Conservation (phyloP, 2,113 vertebrate species). For the Lophotis ruficrista region DNA sequence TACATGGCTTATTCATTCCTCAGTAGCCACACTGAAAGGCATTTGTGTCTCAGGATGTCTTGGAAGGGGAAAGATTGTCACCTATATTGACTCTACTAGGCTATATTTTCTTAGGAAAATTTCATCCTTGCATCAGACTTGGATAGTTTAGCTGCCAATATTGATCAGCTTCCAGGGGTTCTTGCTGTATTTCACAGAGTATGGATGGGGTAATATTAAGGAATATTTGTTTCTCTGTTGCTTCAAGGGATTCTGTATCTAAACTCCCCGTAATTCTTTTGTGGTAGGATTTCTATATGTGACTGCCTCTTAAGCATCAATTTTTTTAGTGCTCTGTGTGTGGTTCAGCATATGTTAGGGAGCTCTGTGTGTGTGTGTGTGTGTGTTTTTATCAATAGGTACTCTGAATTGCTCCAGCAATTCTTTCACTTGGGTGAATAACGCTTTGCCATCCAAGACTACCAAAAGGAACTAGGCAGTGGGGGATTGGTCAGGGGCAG, state of each 20-base stretch:
- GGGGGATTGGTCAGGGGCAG: neutral
- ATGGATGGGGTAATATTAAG: neutral
- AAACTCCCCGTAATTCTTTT: neutral
- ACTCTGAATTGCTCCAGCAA: neutral
- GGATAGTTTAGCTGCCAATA: neutral
- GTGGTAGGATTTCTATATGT: neutral
- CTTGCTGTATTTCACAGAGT: neutral
- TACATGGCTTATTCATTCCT: neutral
- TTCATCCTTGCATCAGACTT: neutral
- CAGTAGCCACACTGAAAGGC: neutral
- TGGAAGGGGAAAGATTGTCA: neutral
- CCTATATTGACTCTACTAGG: neutral
- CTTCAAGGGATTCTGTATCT: neutral
- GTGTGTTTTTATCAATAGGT: neutral
- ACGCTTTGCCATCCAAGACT: neutral
- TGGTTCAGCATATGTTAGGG: neutral
- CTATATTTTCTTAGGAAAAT: neutral
- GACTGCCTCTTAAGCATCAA: neutral
- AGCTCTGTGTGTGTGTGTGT: neutral
- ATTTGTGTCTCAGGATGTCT: neutral
- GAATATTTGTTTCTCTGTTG: neutral
- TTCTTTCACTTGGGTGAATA: neutral
- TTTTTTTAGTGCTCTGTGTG: neutral
- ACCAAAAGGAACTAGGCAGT: neutral
- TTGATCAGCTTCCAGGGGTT: neutral